These are phyloP conservation scores for Catharus fuscescens DNA, from an alignment of 2,113 vertebrate genomes.

Conservation along the genomic window DNA sequence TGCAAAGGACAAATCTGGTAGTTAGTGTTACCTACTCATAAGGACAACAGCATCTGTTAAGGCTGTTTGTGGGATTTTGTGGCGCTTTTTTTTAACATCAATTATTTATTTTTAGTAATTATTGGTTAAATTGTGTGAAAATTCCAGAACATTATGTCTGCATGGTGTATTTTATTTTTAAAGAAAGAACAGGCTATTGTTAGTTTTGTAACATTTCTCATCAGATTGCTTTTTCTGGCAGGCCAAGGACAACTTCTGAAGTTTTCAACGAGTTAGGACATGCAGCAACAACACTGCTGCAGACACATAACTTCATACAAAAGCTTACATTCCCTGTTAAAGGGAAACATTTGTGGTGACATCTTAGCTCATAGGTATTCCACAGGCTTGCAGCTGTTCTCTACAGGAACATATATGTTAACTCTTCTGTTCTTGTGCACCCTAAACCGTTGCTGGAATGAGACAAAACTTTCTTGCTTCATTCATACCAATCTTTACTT, in stretches of 20 bases:
- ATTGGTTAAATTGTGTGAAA: neutral
- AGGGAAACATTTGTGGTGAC: neutral
- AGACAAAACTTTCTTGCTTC: neutral
- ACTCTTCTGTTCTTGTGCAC: neutral
- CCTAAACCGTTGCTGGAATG: neutral
- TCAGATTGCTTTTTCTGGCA: slow-evolving; percentile 1
- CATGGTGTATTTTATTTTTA: neutral
- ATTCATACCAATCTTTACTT: neutral
- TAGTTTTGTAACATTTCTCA: neutral
- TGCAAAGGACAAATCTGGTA: neutral
- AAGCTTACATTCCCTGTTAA: neutral
- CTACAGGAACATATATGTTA: neutral
- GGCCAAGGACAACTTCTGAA: slow-evolving; percentile 2
- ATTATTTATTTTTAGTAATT: neutral
- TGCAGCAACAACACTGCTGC: neutral
- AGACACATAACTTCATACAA: neutral
- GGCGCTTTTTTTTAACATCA: neutral
- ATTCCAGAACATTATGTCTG: neutral
- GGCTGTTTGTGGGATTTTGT: neutral
- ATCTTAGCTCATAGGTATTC: slow-evolving; percentile 5
- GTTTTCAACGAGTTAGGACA: neutral
- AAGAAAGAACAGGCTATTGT: neutral
- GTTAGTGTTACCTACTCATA: neutral
- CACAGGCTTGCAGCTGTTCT: neutral
- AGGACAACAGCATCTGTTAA: neutral